Evolutionary conservation across 2,113 vertebrate genomes (phyloP).

Genomic region (Lampris incognitus): DNA sequence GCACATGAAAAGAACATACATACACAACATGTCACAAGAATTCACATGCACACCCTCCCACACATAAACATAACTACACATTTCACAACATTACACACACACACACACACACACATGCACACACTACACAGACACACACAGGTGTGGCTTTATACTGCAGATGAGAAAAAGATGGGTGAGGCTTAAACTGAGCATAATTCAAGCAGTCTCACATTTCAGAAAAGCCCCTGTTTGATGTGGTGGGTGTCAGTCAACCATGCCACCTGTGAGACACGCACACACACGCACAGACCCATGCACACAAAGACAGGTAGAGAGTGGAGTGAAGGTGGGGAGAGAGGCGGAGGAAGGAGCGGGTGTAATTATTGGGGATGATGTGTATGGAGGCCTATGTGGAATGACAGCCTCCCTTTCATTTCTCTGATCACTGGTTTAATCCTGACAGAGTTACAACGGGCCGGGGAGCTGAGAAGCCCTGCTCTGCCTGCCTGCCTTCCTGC

Average conservation of each 20-base stretch:
- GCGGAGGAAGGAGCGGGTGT: constrained; percentile 67
- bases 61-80: too few relatives aligned
- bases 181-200: constrained; percentile 66
- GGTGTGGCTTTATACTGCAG: constrained; percentile 49
- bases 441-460: constrained; percentile 71
- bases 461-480: constrained; percentile 47
- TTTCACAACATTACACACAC: neutral
- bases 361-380: constrained; percentile 79
- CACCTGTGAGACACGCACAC: constrained; percentile 24
- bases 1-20: too few relatives aligned
- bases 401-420: constrained; percentile 80
- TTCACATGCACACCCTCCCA: too few relatives aligned
- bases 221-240: constrained; percentile 70
- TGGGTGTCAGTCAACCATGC: constrained; percentile 68
- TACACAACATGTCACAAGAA: too few relatives aligned
- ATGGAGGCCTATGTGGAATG: constrained; percentile 72
- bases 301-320: constrained; percentile 55
- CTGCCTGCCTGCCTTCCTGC: constrained; percentile 40
- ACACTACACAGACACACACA: constrained; percentile 22
- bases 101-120: constrained; percentile 12
- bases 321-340: constrained; percentile 56
- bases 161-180: constrained; percentile 11
- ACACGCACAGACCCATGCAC: constrained; percentile 21
- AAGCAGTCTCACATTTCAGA: constrained; percentile 67
- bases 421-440: constrained; percentile 80